Evolutionary conservation across 2,113 vertebrate genomes (phyloP).

Genomic region (Otolemur garnettii): DNA sequence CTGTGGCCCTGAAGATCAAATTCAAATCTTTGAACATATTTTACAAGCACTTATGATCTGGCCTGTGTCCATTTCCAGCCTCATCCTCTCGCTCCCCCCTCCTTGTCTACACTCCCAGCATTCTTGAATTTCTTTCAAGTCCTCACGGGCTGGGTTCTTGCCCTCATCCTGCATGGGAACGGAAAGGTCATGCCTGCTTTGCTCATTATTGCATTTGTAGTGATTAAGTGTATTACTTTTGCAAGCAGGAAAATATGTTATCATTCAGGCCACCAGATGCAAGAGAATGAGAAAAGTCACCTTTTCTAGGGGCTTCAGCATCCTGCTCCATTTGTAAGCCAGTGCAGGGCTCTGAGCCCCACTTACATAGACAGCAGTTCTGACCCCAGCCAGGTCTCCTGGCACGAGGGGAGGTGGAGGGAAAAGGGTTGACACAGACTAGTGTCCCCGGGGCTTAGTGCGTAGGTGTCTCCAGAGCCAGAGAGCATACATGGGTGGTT

Average conservation of each 20-base stretch:
- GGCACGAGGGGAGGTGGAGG: not conserved
- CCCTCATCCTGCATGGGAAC: not conserved
- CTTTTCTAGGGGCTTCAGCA: not conserved
- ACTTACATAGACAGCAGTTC: slow-evolving; percentile 10
- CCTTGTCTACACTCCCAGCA: not conserved
- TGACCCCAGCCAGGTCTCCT: not conserved
- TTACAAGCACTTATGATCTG: not conserved
- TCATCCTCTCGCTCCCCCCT: not conserved
- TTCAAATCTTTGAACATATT: slow-evolving; percentile 9
- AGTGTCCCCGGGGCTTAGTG: not conserved
- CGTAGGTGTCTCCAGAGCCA: not conserved
- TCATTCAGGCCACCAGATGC: not conserved
- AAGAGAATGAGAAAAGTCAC: not conserved
- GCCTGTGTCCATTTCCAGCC: not conserved
- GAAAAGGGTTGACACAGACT: not conserved
- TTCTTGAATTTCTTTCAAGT: not conserved
- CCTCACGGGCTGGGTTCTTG: not conserved
- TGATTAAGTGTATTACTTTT: not conserved
- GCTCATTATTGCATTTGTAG: not conserved
- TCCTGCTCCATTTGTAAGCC: not conserved
- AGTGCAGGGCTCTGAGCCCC: not conserved
- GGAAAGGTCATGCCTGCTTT: not conserved
- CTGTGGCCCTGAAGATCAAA: not conserved
- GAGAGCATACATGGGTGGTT: too few species aligned
- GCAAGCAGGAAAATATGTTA: not conserved